These are phyloP conservation scores for Ligdia adustata DNA, from an alignment of 2,888 invertebrate species.

Conservation along the genomic window DNA sequence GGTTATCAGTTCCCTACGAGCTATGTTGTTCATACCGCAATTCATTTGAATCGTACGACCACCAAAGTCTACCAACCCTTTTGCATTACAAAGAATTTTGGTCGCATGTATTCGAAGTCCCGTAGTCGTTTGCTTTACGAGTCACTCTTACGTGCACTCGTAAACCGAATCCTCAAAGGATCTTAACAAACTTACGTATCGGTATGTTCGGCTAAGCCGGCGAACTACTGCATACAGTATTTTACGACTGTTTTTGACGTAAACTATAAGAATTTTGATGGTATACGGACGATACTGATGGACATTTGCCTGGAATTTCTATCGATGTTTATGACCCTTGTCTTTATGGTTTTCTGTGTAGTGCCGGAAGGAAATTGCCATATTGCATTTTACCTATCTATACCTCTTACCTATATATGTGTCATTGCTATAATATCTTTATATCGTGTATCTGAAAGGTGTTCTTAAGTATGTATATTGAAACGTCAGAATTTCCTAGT, in stretches of 20 bases:
- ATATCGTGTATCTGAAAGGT: no score
- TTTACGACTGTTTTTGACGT: slow-evolving; percentile 36
- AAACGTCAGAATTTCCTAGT: no score
- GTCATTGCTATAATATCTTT: no score
- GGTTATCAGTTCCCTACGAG: no score
- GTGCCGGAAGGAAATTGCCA: slow-evolving; percentile 1
- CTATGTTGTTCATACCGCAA: no score
- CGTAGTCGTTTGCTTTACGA: slow-evolving; percentile 17
- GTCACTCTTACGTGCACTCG: slow-evolving; percentile 43
- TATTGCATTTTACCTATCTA: slow-evolving; percentile 9
- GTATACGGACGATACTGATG: slow-evolving; percentile 20
- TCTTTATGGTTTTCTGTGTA: slow-evolving; percentile 9
- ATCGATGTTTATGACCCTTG: slow-evolving; percentile 19
- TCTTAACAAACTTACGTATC: slow-evolving; percentile 50
- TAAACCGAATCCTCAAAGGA: slow-evolving; percentile 61
- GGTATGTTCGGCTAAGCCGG: slow-evolving; percentile 33
- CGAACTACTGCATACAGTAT: slow-evolving; percentile 29
- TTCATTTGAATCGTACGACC: no score
- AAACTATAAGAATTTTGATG: slow-evolving; percentile 35
- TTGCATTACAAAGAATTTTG: no score
- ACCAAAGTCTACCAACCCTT: no score
- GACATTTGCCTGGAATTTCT: slow-evolving; percentile 19
- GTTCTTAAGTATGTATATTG: no score
- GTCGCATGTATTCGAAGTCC: slow-evolving; percentile 2
- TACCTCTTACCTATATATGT: neutral